These are phyloP conservation scores for Listronotus bonariensis DNA, from an alignment of 1,140 invertebrate genomes.

Conservation along the genomic window DNA sequence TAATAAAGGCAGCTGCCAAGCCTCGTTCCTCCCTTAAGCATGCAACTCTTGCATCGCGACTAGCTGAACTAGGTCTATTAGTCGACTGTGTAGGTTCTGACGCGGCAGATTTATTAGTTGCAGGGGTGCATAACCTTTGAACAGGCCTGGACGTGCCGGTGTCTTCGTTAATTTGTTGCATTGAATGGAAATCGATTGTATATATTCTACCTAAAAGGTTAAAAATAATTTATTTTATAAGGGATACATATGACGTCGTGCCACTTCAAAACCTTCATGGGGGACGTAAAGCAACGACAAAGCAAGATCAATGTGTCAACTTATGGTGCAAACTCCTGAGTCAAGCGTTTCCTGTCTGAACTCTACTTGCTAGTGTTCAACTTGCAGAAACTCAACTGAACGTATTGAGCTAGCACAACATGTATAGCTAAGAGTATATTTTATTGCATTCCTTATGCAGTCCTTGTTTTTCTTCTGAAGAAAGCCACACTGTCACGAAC, in stretches of 20 bases:
- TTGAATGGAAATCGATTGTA: conserved; percentile 93
- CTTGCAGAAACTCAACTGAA: too few relatives aligned
- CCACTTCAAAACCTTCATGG: too few relatives aligned
- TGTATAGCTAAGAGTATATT: too few relatives aligned
- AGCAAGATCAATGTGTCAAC: too few relatives aligned
- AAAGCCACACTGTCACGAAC: too few relatives aligned
- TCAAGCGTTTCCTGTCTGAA: too few relatives aligned
- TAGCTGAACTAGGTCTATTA: conserved; percentile 44
- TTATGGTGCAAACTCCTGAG: too few relatives aligned
- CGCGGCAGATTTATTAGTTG: conserved; percentile 38
- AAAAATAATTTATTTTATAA: conserved; percentile 6
- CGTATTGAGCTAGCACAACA: too few relatives aligned
- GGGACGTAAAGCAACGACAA: too few relatives aligned
- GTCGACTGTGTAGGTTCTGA: conserved; percentile 41
- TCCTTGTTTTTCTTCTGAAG: too few relatives aligned
- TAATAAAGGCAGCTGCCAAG: conserved; percentile 77
- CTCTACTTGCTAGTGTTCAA: too few relatives aligned
- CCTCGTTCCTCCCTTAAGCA: conserved; percentile 68
- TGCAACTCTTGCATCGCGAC: conserved; percentile 63
- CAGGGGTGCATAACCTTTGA: conserved; percentile 67
- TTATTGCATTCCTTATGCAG: too few relatives aligned
- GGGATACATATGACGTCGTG: background rate
- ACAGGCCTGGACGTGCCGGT: conserved; percentile 80
- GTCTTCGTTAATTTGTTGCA: conserved; percentile 98
- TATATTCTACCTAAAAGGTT: conserved; percentile 77